Conservation (phyloP, 1,140 invertebrate genomes). For the Drosophila novamexicana region DNA sequence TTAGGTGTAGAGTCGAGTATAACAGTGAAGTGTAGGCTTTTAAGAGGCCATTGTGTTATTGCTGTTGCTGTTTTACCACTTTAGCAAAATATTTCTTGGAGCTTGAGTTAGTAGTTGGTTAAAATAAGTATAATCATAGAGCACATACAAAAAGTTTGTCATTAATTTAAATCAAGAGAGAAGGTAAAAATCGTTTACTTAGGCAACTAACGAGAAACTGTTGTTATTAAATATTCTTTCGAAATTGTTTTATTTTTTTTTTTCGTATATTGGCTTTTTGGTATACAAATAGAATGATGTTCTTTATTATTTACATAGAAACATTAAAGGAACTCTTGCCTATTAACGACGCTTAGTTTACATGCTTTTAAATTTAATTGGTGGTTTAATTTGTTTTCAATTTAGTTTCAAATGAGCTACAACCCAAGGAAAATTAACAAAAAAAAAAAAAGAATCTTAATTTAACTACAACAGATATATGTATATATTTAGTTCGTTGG, state of each 20-base stretch:
- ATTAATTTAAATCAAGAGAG: slow-evolving; percentile 50
- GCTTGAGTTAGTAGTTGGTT: slow-evolving; percentile 71
- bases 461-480: slow-evolving; percentile 46
- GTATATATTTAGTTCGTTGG: slow-evolving; percentile 19
- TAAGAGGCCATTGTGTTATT: slow-evolving; percentile 12
- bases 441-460: slow-evolving; percentile 19
- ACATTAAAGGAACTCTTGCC: slow-evolving; percentile 40
- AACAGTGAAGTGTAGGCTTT: slow-evolving; percentile 45
- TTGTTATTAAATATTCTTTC: slow-evolving; percentile 46
- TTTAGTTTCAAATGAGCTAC: slow-evolving; percentile 50
- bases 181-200: slow-evolving; percentile 40
- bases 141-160: slow-evolving; percentile 51
- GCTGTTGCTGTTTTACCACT: slow-evolving; percentile 18
- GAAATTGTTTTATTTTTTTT: not conserved
- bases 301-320: slow-evolving; percentile 60
- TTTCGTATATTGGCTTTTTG: slow-evolving; percentile 11
- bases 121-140: slow-evolving; percentile 53
- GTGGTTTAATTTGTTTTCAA: slow-evolving; percentile 48
- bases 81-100: slow-evolving; percentile 43
- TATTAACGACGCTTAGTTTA: slow-evolving; percentile 59
- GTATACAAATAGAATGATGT: slow-evolving; percentile 27
- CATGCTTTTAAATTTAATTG: slow-evolving; percentile 60
- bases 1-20: slow-evolving; percentile 43
- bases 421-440: slow-evolving; percentile 50
- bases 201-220: slow-evolving; percentile 49